These are phyloP conservation scores for Drosophila gaucha DNA, from an alignment of 2,888 invertebrate genomes.

Conservation along the genomic window DNA sequence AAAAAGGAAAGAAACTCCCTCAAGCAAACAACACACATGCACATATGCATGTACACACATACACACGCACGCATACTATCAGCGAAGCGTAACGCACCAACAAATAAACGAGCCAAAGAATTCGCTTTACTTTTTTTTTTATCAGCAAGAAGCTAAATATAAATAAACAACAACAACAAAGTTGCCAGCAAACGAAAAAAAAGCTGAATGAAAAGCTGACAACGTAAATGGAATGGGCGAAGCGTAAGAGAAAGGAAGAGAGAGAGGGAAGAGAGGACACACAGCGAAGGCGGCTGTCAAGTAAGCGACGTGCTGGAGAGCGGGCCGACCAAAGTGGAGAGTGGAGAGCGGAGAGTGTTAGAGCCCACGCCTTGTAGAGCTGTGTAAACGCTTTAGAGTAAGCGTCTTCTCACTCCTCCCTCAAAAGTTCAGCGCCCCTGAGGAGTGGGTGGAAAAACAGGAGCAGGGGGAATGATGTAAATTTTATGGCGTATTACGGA, in stretches of 20 bases:
- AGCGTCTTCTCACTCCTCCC: not conserved
- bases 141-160: constrained; percentile 50
- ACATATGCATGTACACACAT: not conserved
- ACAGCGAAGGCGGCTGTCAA: constrained; percentile 19
- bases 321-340: constrained; percentile 8
- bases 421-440: constrained; percentile 37
- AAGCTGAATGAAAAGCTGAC: constrained; percentile 45
- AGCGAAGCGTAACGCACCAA: constrained; percentile 26
- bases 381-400: constrained; percentile 42
- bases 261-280: not conserved
- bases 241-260: constrained; percentile 13
- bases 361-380: constrained; percentile 46
- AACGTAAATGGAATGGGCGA: constrained; percentile 30
- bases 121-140: constrained; percentile 35
- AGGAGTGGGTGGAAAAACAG: not conserved
- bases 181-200: constrained; percentile 38
- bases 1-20: constrained; percentile 8
- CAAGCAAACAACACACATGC: not conserved
- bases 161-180: constrained; percentile 24
- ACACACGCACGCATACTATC: constrained; percentile 11
- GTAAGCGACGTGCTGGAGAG: constrained; percentile 3
- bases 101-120: constrained; percentile 28
- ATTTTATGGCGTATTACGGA: constrained; percentile 31
- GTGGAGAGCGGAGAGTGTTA: constrained; percentile 20
- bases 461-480: constrained; percentile 32